phyloP scores from a whole-genome alignment of 2,797 vertebrate species.

The Amphiprion clarkii region DNA sequence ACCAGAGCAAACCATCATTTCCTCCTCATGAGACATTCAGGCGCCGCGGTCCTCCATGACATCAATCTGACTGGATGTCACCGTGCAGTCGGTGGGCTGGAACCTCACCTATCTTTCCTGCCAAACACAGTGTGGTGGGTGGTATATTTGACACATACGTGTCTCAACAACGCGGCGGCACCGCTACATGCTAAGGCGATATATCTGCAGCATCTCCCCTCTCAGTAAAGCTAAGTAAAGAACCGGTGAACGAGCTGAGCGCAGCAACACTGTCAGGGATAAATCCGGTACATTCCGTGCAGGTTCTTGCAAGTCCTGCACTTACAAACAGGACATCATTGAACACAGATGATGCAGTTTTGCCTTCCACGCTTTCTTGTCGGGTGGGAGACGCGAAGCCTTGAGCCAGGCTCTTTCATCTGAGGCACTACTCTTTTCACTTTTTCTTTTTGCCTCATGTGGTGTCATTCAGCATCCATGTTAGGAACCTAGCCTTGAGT shows the following conservation, averaged over 20 bases:
- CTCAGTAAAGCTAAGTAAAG: neutral
- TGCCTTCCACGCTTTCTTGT: neutral
- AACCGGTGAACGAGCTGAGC: neutral
- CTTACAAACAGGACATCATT: conserved; percentile 10
- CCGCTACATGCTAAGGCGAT: conserved; percentile 11
- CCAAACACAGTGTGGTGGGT: conserved; percentile 17
- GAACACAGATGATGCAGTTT: conserved; percentile 22
- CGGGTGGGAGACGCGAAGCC: neutral
- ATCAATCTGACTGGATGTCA: conserved; percentile 13
- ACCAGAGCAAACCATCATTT: neutral
- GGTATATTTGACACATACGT: conserved; percentile 12
- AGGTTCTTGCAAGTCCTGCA: neutral
- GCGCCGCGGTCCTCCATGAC: neutral
- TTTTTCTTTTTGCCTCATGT: neutral
- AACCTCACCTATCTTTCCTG: conserved; percentile 10
- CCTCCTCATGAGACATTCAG: neutral
- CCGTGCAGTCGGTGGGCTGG: conserved; percentile 15
- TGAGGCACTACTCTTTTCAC: conserved; percentile 9
- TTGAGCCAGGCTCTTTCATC: conserved; percentile 13
- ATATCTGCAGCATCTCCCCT: conserved; percentile 18
- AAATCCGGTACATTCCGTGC: neutral
- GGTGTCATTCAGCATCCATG: conserved; percentile 31
- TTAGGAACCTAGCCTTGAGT: conserved; percentile 33
- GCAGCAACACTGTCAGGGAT: neutral
- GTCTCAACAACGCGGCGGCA: conserved; percentile 2